Evolutionary conservation across 2,797 vertebrate genomes (phyloP), one percentile per base, ranked within the genome.

Genomic region (Eurystomus glaucurus): DNA sequence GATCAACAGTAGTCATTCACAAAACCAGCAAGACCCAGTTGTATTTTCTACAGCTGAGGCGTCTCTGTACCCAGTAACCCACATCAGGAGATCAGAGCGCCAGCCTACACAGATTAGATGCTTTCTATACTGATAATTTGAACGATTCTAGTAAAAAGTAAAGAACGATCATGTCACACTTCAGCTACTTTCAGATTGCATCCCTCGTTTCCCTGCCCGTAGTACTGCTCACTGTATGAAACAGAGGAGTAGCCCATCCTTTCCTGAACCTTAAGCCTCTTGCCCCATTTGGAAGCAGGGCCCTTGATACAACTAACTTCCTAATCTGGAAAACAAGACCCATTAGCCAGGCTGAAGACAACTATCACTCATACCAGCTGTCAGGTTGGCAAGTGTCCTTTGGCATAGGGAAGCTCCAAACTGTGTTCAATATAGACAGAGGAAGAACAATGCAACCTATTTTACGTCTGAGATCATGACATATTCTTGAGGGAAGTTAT

Each of bases 391-490:
- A 85, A 85, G 46, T 31, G 46, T 76, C 62, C 77, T 76, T 57
- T 17, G 0, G 86, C 88, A 87, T 4, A 69, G 29, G 37, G 37
- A 87, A 62, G 58, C 45, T 91, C 61, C 58, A 65, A 93, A 76
- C 8, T 7, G 7, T 14, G 31, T 65, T 41, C 0, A 1, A 72
- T 50, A 84, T 1, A 86, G 72, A 81, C 79, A 91, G 66, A 71
- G 37, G 51, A 80, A 88, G 75, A 90, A 89, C 60, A 92, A 79
- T 83, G 41, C 39, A 79, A 77, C 65, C 77, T 80, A 25, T 70
- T 89, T 96, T n/a, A 88, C 54, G 62, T 52, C 83, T 97, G 91
- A 87, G 62, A 65, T 96, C 86, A 85, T 51, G 62, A 76, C 54
- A 91, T 76, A 92, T 82, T 94, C 88, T 91, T 65, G 91, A 35